Base-by-base conservation (phyloP, 2,888 invertebrate species). In the Spialia ferax region DNA sequence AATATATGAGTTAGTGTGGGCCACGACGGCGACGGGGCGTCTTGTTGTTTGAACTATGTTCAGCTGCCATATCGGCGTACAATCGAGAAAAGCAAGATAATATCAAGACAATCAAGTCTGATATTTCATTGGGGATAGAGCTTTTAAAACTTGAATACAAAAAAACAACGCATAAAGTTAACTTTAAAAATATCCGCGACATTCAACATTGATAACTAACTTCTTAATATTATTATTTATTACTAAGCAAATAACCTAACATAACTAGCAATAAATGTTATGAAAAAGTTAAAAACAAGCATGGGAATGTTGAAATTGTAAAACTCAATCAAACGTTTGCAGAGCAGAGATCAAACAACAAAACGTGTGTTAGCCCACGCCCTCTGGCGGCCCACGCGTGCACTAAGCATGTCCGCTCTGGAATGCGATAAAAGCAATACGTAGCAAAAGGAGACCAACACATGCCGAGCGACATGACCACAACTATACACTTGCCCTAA, bases 401-500 rank as follows among this genome's bases (percentile, higher is more conserved):
- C 15, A 22, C 35, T 4, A 26, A 56, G 56, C 56, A 32, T 29
- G 45, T 60, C 50, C 50, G 6, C 38, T 63, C 13, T 63, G 63
- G 54, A 63, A 52, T 35, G n/a, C n/a, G n/a, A n/a, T n/a, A n/a
- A n/a, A n/a, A n/a, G 62, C 61, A 20, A 23, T 20, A 32, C 61
- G 35, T n/a, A 15, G 42, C 54, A 55, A 63, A 20, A 23, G 23
- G 62, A 63, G 54, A 32, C 22, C 22, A 57, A 35, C 35, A 22
- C 54, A 48, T 32, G 48, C 42, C 57, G 48, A 32, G 48, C 57
- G 32, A 35, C 57, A 35, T 38, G 18, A 65, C 57, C 35, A 38
- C 64, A 38, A 23, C 56, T n/a, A 76, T 79, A 82, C 80, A 81
- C 79, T 86, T 84, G 75, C 80, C 85, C 84, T 87, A 87, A 77